These are phyloP conservation scores for Eueremaeus valkanovi DNA, from an alignment of 2,888 invertebrate species.

Conservation along the genomic window DNA sequence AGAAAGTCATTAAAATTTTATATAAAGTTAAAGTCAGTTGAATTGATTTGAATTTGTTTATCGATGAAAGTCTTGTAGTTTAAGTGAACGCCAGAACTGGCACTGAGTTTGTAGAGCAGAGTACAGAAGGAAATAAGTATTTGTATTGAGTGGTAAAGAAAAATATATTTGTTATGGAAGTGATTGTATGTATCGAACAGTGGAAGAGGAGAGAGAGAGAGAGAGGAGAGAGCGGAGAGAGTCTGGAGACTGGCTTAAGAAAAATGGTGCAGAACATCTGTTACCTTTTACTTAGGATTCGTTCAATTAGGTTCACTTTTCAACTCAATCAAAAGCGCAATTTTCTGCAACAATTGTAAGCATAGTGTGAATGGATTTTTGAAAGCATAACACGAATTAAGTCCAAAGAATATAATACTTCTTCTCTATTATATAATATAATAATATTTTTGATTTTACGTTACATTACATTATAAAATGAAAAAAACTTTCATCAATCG, in stretches of 20 bases:
- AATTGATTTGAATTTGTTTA: not conserved
- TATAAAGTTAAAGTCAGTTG: too few species aligned
- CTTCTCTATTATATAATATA: not conserved
- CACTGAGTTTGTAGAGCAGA: not conserved
- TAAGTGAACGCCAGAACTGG: not conserved
- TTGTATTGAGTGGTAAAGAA: not conserved
- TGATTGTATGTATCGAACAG: not conserved
- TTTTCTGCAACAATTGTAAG: constrained; percentile 24
- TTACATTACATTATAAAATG: too few species aligned
- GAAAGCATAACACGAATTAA: constrained; percentile 9
- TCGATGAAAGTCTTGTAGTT: not conserved
- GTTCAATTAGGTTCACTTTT: constrained; percentile 29
- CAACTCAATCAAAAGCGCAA: constrained; percentile 32
- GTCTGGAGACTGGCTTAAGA: not conserved
- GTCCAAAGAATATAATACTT: not conserved
- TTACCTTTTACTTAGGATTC: constrained; percentile 20
- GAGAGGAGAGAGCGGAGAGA: too few species aligned
- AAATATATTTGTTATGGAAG: too few species aligned
- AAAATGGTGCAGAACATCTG: constrained; percentile 28
- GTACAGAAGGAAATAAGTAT: not conserved
- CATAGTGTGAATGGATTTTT: constrained; percentile 20
- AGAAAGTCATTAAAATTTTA: too few species aligned
- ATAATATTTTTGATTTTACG: not conserved
- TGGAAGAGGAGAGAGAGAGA: not conserved
- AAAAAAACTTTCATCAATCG: too few species aligned